phyloP scores from a whole-genome alignment of 2,888 invertebrate species.

The Teleogryllus oceanicus region DNA sequence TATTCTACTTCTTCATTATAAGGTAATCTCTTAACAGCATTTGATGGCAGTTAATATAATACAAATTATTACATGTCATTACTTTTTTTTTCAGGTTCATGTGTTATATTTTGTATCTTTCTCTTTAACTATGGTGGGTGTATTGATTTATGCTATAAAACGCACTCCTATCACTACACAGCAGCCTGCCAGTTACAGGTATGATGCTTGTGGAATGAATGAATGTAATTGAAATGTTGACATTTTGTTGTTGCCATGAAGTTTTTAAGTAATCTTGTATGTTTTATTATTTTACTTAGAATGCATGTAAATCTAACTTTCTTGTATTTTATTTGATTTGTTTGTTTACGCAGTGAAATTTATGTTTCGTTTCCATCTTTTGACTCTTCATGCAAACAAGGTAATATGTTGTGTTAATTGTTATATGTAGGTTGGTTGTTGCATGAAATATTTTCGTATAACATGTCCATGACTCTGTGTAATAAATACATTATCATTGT shows the following conservation, averaged over 20 bases:
- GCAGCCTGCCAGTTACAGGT: slow-evolving; percentile 29
- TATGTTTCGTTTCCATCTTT: slow-evolving; percentile 47
- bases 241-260: no score
- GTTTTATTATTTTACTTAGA: no score
- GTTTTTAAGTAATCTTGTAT: no score
- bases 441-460: not conserved
- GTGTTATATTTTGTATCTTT: slow-evolving; percentile 78
- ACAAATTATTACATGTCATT: slow-evolving; percentile 27
- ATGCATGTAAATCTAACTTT: not conserved
- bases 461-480: not conserved
- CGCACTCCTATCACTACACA: slow-evolving; percentile 52
- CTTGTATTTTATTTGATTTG: not conserved
- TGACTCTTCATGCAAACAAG: slow-evolving; percentile 41
- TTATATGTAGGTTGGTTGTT: not conserved
- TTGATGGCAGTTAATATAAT: slow-evolving; percentile 23
- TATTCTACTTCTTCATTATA: slow-evolving; percentile 74
- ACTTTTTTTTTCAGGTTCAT: slow-evolving; percentile 64
- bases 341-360: slow-evolving; percentile 23
- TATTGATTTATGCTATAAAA: slow-evolving; percentile 62
- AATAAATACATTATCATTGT: not conserved
- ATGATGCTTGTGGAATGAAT: not conserved
- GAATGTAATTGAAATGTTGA: no score
- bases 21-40: slow-evolving; percentile 53
- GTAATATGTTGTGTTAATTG: slow-evolving; percentile 18
- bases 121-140: slow-evolving; percentile 70